phyloP scores from a whole-genome alignment of 2,797 vertebrate genomes.

The Anguilla anguilla region DNA sequence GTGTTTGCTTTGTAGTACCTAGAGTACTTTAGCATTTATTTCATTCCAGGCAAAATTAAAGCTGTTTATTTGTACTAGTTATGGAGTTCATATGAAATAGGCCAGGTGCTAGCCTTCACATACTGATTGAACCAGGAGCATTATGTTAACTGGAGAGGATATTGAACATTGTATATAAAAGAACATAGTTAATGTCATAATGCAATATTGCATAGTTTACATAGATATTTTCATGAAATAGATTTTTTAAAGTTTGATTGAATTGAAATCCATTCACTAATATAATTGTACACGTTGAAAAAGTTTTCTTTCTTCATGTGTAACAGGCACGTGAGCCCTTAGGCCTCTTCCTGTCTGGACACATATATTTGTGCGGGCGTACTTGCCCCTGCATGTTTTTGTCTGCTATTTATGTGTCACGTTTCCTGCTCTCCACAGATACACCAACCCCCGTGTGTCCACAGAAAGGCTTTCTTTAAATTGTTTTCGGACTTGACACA shows the following conservation, averaged over 20 bases:
- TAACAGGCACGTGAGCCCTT: constrained; percentile 25
- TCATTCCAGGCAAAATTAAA: not conserved
- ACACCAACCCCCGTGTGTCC: not conserved
- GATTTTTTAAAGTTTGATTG: not conserved
- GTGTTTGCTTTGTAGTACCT: not conserved
- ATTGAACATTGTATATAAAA: not conserved
- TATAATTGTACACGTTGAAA: not conserved
- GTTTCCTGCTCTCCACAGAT: constrained; percentile 16
- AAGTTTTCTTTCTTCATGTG: not conserved
- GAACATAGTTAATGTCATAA: too few relatives aligned
- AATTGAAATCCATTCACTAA: not conserved
- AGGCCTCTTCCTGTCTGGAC: constrained; percentile 21
- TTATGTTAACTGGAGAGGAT: not conserved
- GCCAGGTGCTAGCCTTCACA: not conserved
- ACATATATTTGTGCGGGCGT: constrained; percentile 9
- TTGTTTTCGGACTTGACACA: not conserved
- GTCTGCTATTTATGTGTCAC: not conserved
- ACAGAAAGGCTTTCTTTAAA: not conserved
- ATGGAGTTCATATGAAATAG: not conserved
- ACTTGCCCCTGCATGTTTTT: constrained; percentile 16
- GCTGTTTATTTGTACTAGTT: not conserved
- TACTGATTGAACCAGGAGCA: not conserved
- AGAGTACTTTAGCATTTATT: not conserved
- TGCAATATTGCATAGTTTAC: not conserved
- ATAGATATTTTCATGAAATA: not conserved